Evolutionary conservation across 2,888 invertebrate species (phyloP).

Genomic region (Eilema caniola): DNA sequence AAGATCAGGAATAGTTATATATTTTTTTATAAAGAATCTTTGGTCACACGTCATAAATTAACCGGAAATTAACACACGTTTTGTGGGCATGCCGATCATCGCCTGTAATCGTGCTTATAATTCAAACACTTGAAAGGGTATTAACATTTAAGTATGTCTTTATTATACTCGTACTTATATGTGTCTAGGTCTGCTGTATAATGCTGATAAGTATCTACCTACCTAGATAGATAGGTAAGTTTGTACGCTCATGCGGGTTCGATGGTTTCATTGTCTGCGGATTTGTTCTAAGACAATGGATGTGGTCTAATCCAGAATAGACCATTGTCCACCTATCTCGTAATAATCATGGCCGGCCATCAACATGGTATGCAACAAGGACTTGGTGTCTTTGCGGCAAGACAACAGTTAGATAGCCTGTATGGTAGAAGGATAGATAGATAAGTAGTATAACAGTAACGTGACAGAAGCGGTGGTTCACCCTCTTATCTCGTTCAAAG

Average conservation of each 20-base stretch:
- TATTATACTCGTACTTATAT: background rate
- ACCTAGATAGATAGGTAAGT: conserved; percentile 1
- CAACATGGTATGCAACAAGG: background rate
- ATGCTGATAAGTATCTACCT: background rate
- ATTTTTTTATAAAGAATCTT: background rate
- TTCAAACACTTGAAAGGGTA: conserved; percentile 13
- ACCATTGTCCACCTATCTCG: background rate
- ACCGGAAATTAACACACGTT: background rate
- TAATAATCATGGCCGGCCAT: background rate
- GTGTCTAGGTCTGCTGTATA: conserved; percentile 3
- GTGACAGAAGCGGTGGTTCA: background rate
- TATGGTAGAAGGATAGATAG: no score
- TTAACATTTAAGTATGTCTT: background rate
- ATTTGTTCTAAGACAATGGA: background rate
- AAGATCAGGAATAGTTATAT: no score
- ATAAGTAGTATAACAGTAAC: no score
- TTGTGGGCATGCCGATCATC: conserved; percentile 5
- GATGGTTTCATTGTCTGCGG: conserved; percentile 1
- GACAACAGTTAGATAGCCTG: no score
- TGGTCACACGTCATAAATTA: background rate
- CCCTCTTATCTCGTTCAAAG: no score
- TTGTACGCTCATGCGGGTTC: background rate
- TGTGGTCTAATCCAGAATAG: no score
- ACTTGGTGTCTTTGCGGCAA: no score
- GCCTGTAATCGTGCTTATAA: conserved; percentile 1